Base-by-base conservation (phyloP, 1,140 invertebrate genomes). In the Drosophila arawakana region DNA sequence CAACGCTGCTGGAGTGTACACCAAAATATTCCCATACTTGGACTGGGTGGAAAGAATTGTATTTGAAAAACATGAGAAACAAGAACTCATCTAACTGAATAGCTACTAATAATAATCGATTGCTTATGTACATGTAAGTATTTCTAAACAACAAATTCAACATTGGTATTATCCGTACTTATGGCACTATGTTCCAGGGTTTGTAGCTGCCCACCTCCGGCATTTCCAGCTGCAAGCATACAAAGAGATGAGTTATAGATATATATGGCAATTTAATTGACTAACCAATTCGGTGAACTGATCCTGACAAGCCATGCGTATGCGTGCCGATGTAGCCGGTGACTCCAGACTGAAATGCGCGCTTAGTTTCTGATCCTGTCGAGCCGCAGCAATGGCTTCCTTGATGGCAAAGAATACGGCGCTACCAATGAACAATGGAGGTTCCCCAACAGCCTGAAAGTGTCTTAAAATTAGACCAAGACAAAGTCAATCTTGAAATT, bases 361-460 rank as follows among this genome's bases (percentile, higher is more conserved):
- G 10, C 91, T 81, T 4, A 95, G 92, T 3, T 95, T 95, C 55
- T 94, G 93, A 57, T 98, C 96, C 39, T 88, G 80, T 39, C 98
- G 93, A 1, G 97, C 97, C 9, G 96, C 95, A 80, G 93, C 94
- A 34, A 99, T 95, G 2, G 98, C 98, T 88, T 98, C 96, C 92
- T 96, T 96, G 47, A 98, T 97, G 5, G 98, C 98, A 92, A 97
- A 98, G 88, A 98, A 98, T 1, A 95, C 95, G 0, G 97, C 96
- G 18, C 95, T 94, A 0, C 97, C 97, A 59, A 98, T 93, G 86
- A 99, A 98, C 11, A 99, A 92, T 0, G 98, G 98, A 5, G 98
- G 98, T 93, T 99, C 98, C 3, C 98, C 98, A 52, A 99, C 96
- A 74, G 97, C 98, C 97, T 92, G 52, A 7, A 74, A 52, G 21